A percentile compares a stretch with the other conserved stretches of the same genome.
phyloP scores from a whole-genome alignment of 2,888 invertebrate species.

The Xanthorhoe designata region DNA sequence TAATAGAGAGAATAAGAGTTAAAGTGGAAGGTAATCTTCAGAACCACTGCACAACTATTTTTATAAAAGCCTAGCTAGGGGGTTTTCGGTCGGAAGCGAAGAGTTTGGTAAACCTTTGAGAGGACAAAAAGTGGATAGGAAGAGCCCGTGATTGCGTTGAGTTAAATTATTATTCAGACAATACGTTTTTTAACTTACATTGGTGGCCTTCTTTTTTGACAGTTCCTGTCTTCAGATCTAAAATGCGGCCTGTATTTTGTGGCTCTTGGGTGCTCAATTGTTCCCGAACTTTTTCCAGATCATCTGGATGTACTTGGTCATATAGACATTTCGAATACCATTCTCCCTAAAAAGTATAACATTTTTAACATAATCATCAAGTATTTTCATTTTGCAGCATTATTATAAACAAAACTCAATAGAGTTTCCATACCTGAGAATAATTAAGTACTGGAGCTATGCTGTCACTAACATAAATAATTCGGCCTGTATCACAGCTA shows the following conservation, averaged over 20 bases:
- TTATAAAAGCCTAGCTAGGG: no score
- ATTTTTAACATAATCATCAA: not conserved
- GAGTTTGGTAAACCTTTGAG: no score
- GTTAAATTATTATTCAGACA: no score
- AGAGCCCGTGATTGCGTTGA: no score
- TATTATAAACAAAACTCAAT: not conserved
- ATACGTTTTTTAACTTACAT: slow-evolving; percentile 86
- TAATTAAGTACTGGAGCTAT: slow-evolving; percentile 99
- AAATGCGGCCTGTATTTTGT: slow-evolving; percentile 96
- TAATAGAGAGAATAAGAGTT: no score
- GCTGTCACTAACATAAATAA: slow-evolving; percentile 99
- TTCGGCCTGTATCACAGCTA: slow-evolving; percentile 98
- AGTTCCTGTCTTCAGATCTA: slow-evolving; percentile 99
- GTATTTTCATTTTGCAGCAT: not conserved
- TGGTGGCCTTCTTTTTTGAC: slow-evolving; percentile 99
- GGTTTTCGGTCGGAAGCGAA: no score
- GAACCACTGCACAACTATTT: no score
- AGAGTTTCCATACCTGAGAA: slow-evolving; percentile 88
- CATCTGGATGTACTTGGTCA: slow-evolving; percentile 99
- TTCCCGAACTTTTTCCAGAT: slow-evolving; percentile 98
- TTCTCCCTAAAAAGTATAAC: slow-evolving; percentile 88
- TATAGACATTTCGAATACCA: slow-evolving; percentile 99
- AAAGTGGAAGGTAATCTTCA: no score
- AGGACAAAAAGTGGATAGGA: no score
- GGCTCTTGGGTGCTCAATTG: slow-evolving; percentile 99